Evolutionary conservation across 2,888 invertebrate genomes (phyloP), one percentile per base, ranked within the genome.

Genomic region (Perdita meconis): DNA sequence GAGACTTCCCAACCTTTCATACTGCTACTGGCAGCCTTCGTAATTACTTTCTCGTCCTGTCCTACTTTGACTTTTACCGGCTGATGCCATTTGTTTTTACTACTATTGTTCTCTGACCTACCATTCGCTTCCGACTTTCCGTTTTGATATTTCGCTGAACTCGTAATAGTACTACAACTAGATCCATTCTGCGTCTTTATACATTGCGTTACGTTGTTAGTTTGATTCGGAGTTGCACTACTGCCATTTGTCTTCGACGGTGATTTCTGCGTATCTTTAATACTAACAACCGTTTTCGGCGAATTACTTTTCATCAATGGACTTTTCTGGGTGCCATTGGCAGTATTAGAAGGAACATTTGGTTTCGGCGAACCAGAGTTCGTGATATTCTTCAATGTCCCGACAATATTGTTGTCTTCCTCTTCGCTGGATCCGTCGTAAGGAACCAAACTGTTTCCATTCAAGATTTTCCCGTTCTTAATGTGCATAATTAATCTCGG

Each of bases 361-460:
- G 42, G 36, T 74, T 83, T 81, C n/a, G 53, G 34, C 1, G 36
- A 6, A 12, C 67, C 60, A 71, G 40, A 80, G 16, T 40, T 78
- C 19, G 61, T 16, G 40, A 79, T 61, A 72, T 66, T 84, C 19
- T 67, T 78, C 24, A 60, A 22, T 5, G 66, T 22, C 24, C 36
- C 67, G 2, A 56, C 24, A 1, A 63, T 24, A 55, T 10, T 77
- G 34, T 22, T 16, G 1, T 91, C 91, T 10, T 91, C 92, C 30
- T 92, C 92, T 38, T 92, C 92, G 40, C 92, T 92, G 0, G 92
- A 92, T 12, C 90, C 91, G 5, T 92, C 92, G 19, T 92, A 92
- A 2, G 92, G 92, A 10, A 92, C 92, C 38, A 92, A 84, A 78
- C 92, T 91, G 55, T 85, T 90, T 4, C 89, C 88, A 57, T 87